Evolutionary conservation across 1,140 invertebrate species (phyloP).

Genomic region (Leptinotarsa lineolata): DNA sequence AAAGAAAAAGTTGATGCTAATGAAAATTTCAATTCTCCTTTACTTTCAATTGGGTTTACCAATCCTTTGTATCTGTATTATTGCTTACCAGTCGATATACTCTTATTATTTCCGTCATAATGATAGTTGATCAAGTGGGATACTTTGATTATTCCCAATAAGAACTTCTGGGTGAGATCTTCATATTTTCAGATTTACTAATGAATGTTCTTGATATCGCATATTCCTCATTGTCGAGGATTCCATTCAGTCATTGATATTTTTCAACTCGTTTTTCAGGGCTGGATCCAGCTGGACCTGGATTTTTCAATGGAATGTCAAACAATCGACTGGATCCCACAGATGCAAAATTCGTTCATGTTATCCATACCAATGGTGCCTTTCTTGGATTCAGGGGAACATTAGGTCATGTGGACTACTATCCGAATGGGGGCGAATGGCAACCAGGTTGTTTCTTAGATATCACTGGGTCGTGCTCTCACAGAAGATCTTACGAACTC

Average conservation of each 20-base stretch:
- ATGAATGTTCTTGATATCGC: no score
- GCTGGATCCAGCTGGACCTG: slow-evolving; percentile 63
- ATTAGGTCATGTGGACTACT: slow-evolving; percentile 73
- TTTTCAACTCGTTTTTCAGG: slow-evolving; percentile 28
- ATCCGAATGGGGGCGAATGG: slow-evolving; percentile 67
- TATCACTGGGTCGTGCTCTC: slow-evolving; percentile 56
- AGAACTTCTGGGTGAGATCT: no score
- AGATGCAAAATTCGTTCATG: slow-evolving; percentile 67
- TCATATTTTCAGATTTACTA: no score
- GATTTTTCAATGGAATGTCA: slow-evolving; percentile 57
- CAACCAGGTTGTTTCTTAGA: slow-evolving; percentile 71
- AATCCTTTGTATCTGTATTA: no score
- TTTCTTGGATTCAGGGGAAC: slow-evolving; percentile 64
- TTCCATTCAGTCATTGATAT: background rate
- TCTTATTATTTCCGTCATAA: no score
- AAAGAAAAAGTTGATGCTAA: no score
- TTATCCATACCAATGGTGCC: slow-evolving; percentile 67
- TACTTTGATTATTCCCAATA: no score
- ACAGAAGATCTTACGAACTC: slow-evolving; percentile 62
- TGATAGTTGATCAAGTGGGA: no score
- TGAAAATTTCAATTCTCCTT: no score
- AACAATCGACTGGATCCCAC: slow-evolving; percentile 64
- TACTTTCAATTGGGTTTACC: no score
- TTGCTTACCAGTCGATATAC: no score
- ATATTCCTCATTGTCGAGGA: no score